phyloP scores from a whole-genome alignment of 2,888 invertebrate species.

The Acleris holmiana region DNA sequence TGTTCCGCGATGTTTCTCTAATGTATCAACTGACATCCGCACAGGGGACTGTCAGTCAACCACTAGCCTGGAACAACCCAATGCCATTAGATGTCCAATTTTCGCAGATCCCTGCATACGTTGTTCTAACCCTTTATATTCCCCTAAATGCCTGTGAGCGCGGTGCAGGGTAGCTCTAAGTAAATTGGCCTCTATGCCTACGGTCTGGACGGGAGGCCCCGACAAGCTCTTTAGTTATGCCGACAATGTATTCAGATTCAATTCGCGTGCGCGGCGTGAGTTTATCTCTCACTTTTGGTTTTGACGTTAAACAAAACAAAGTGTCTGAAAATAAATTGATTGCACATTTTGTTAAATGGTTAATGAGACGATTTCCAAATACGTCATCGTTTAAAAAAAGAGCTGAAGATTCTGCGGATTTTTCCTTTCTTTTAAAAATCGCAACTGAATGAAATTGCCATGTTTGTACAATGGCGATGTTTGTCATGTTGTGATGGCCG shows the following conservation, averaged over 20 bases:
- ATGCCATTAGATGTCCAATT: constrained; percentile 68
- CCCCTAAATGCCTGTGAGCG: background rate
- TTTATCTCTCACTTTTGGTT: constrained; percentile 56
- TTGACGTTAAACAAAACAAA: constrained; percentile 13
- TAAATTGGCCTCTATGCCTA: constrained; percentile 49
- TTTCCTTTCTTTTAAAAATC: no score
- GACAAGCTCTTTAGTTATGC: constrained; percentile 71
- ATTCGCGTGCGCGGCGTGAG: constrained; percentile 58
- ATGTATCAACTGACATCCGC: constrained; percentile 68
- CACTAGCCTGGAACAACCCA: constrained; percentile 70
- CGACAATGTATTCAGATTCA: constrained; percentile 71
- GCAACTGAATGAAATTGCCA: no score
- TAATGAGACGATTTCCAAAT: background rate
- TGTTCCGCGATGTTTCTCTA: constrained; percentile 62
- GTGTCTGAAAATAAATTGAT: background rate
- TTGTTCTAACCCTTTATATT: constrained; percentile 36
- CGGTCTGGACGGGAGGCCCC: constrained; percentile 50
- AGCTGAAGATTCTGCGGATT: no score
- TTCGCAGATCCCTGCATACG: constrained; percentile 52
- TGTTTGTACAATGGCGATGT: no score
- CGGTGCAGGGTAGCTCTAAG: constrained; percentile 44
- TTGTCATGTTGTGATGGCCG: background rate
- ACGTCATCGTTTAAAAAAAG: background rate
- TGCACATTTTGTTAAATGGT: background rate
- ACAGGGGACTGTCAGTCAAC: constrained; percentile 79